Percentiles rank a stretch among this genome's conserved stretches.
Conservation (phyloP, 2,113 vertebrate species). For the Nipponia nippon region DNA sequence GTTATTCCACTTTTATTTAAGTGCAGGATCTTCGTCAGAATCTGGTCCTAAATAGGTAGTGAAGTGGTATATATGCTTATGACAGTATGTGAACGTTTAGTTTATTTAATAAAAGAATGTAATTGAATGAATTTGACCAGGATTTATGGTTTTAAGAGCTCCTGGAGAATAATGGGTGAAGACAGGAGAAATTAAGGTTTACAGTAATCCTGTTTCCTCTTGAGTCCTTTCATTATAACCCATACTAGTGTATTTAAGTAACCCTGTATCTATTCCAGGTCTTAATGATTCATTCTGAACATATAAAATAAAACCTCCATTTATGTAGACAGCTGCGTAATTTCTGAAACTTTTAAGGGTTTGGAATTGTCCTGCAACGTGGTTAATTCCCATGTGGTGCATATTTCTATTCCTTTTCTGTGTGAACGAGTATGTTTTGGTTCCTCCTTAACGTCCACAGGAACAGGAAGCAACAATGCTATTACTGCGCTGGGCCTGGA, state of each 20-base stretch:
- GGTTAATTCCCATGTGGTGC: slow-evolving; percentile 23
- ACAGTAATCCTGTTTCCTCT: not conserved
- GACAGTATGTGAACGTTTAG: not conserved
- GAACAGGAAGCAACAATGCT: slow-evolving; percentile 63
- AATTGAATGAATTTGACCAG: not conserved
- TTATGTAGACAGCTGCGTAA: slow-evolving; percentile 23
- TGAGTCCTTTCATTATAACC: not conserved
- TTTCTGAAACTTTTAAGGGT: slow-evolving; percentile 20
- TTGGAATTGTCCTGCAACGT: slow-evolving; percentile 37
- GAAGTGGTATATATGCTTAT: not conserved
- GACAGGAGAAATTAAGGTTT: not conserved
- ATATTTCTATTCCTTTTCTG: slow-evolving; percentile 31
- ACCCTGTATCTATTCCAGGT: not conserved
- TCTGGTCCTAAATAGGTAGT: not conserved
- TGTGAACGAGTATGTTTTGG: slow-evolving; percentile 39
- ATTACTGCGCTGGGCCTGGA: slow-evolving; percentile 49
- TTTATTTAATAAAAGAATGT: not conserved
- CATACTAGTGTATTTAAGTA: not conserved
- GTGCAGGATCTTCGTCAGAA: not conserved
- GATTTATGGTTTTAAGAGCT: not conserved
- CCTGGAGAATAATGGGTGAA: not conserved
- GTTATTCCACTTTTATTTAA: not conserved
- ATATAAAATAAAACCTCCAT: not conserved
- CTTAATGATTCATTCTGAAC: not conserved
- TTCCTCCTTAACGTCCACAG: slow-evolving; percentile 42